A percentile compares a stretch with the other conserved stretches of the same genome.
Conservation (phyloP, 1,140 invertebrate species). For the Trichonephila clavipes region DNA sequence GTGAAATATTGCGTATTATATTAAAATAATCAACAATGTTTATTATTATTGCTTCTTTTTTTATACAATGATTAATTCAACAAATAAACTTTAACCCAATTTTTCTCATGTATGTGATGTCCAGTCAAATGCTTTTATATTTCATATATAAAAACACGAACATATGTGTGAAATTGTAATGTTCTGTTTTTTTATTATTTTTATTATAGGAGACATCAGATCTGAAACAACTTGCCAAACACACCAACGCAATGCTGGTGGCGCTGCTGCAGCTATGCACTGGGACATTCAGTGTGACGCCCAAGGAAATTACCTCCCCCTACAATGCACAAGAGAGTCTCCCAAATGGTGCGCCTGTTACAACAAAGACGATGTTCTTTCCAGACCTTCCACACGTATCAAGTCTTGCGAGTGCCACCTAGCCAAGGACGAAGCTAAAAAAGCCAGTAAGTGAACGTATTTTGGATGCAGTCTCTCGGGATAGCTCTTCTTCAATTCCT, state of each 20-base stretch:
- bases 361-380: conserved; percentile 42
- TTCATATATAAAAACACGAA: no score
- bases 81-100: no score
- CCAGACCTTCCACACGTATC: conserved; percentile 25
- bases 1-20: no score
- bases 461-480: no score
- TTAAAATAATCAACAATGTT: no score
- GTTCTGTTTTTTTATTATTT: background rate
- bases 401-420: conserved; percentile 61
- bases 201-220: background rate
- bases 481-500: background rate
- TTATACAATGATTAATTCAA: no score
- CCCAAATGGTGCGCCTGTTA: conserved; percentile 73
- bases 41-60: no score
- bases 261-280: background rate
- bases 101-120: no score
- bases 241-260: conserved; percentile 8
- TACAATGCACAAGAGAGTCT: conserved; percentile 62
- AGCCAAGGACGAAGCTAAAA: background rate
- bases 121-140: no score
- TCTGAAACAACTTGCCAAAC: conserved; percentile 53
- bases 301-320: conserved; percentile 57
- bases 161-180: no score
- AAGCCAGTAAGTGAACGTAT: background rate
- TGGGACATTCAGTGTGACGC: conserved; percentile 69